Base-by-base conservation (phyloP, 2,888 invertebrate species). In the Melanchra persicariae region DNA sequence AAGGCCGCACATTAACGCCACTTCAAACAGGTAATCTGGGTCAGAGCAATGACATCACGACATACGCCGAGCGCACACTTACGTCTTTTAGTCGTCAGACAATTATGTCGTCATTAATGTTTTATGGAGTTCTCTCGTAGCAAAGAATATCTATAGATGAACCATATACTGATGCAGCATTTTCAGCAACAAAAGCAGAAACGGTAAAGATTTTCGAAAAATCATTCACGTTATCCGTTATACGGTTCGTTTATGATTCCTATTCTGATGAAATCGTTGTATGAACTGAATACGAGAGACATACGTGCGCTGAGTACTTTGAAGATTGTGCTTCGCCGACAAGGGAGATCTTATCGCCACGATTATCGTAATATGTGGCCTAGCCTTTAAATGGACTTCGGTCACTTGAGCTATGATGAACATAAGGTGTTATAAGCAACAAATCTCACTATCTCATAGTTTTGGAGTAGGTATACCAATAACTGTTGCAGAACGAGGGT, bases 21-120 rank as follows among this genome's bases (percentile, higher is more conserved):
- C 83, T 85, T 84, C 82, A 88, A 83, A 86, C 86, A 89, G 85
- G 87, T 85, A 85, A 90, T 87, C 79, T 87, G 79, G 89, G 89
- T 83, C 90, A 87, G 85, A 82, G 86, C 86, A 87, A 87, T 85
- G 87, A 87, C 87, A 88, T 85, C 84, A 85, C 65, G 70, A 66
- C 55, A 58, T 30, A 72, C 34, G 62, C 26, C 22, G 15, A 40
- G 57, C 47, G 10, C 75, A 83, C 83, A 68, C 67, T 80, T 10
- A 19, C 74, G 67, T 26, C 19, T 79, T 51, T 61, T 54, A 57
- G 61, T 58, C 51, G 62, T 62, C 24, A 70, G 64, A 57, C 24
- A 60, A 60, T 55, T 60, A 40, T 55, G 47, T 59, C 54, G 24
- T 5, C 3, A 0, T 45, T 30, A 5, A 45, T n/a, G 10, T 34